Base-by-base conservation (phyloP, 1,140 invertebrate genomes). In the Listronotus bonariensis region DNA sequence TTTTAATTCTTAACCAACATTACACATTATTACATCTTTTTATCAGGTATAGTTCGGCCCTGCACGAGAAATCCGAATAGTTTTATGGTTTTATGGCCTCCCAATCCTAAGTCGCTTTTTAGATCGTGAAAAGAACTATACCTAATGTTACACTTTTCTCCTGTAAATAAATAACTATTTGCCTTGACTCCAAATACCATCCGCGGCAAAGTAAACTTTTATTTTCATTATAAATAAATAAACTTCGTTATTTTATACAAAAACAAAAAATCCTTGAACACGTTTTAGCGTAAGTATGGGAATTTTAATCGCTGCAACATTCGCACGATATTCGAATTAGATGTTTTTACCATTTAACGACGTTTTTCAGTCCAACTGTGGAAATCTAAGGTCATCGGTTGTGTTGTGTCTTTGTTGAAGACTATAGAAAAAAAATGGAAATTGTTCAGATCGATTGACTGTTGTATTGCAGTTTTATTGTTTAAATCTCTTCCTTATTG, bases 181-280 rank as follows among this genome's bases (percentile, higher is more conserved):
- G 34, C 34, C 34, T 36, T 36, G 34, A 36, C 34, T 36, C 34
- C 34, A 36, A 36, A 36, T 36, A 36, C 34, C 34, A 36, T 36
- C 34, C 34, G 8, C 3, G 8, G 34, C 11, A 36, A 36, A 3
- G 34, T 36, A 36, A 36, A 36, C 34, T 36, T 9, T 36, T 36
- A 36, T 36, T 36, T 36, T 12, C 49, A 60, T 40, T 40, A 36
- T 60, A 60, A 60, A 60, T 60, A 60, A 60, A 60, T 60, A 60
- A 59, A 14, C 34, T 7, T 9, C 12, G n/a, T 38, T 57, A 46
- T 57, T 45, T 36, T 57, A 57, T 43, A 57, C 57, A 60, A 58
- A 58, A 58, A 58, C 43, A 58, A 46, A 51, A 51, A 60, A 60
- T 51, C 57, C 57, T 60, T 60, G 57, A 60, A 60, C 34, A 60